phyloP scores from a whole-genome alignment of 2,797 vertebrate genomes.

The Salmo trutta region DNA sequence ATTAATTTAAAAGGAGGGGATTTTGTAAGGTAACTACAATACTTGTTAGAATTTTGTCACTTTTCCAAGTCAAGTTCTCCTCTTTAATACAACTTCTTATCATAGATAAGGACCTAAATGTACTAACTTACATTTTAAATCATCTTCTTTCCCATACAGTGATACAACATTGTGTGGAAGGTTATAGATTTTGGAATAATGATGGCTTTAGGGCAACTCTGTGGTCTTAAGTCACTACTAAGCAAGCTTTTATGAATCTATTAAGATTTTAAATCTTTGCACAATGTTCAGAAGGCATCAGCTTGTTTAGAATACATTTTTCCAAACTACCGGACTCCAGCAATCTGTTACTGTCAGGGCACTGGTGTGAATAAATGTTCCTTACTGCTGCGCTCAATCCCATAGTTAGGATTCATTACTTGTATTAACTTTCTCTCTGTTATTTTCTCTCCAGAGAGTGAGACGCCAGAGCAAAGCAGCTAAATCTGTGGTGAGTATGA shows the following conservation, averaged over 20 bases:
- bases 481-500: conserved; percentile 74
- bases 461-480: conserved; percentile 71
- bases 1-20: conserved; percentile 32
- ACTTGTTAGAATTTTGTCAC: not conserved
- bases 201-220: not conserved
- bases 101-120: not conserved
- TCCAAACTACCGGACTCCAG: not conserved
- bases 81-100: not conserved
- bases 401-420: not conserved
- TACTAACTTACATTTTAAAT: not conserved
- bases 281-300: not conserved
- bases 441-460: conserved; percentile 68
- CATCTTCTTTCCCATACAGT: not conserved
- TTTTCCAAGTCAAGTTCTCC: not conserved
- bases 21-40: not conserved
- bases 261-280: not conserved
- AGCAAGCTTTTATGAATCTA: not conserved
- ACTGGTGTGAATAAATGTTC: not conserved
- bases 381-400: not conserved
- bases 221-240: not conserved
- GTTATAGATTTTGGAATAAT: not conserved
- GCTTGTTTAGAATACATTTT: not conserved
- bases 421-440: conserved; percentile 13
- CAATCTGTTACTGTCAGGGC: not conserved
- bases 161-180: not conserved